These are phyloP conservation scores for Callinectes sapidus DNA, from an alignment of 2,888 invertebrate species.

Conservation along the genomic window DNA sequence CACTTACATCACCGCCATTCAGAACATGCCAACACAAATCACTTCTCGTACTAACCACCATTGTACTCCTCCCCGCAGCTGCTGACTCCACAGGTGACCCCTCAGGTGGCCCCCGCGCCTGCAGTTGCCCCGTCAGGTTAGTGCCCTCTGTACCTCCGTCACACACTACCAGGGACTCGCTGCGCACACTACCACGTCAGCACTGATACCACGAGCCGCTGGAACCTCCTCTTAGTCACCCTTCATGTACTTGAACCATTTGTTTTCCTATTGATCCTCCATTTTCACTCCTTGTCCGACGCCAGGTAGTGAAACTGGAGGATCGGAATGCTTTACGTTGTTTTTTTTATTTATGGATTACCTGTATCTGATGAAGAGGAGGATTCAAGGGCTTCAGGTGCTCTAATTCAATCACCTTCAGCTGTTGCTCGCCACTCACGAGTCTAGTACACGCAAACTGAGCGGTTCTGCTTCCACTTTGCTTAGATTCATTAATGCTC, in stretches of 20 bases:
- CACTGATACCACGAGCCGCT: not conserved
- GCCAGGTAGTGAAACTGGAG: not conserved
- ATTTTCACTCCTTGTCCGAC: not conserved
- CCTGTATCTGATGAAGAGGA: not conserved
- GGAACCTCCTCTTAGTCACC: not conserved
- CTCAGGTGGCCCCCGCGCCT: not conserved
- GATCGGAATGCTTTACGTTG: not conserved
- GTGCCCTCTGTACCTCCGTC: not conserved
- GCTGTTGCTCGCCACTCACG: not conserved
- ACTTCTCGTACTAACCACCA: not conserved
- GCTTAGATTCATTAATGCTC: slow-evolving; percentile 16
- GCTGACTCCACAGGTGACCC: not conserved
- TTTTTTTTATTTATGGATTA: not conserved
- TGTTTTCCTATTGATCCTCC: not conserved
- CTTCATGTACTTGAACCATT: not conserved
- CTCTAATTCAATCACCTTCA: not conserved
- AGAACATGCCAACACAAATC: not conserved
- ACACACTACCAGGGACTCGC: not conserved
- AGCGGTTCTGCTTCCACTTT: not conserved
- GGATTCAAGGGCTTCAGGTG: not conserved
- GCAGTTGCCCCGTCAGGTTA: slow-evolving; percentile 8
- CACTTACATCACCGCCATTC: not conserved
- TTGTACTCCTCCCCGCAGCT: not conserved
- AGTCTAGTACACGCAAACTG: not conserved
- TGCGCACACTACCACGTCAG: not conserved